Evolutionary conservation across 2,797 vertebrate genomes (phyloP), one percentile per base, ranked within the genome.

Genomic region (Poecilia wingei): DNA sequence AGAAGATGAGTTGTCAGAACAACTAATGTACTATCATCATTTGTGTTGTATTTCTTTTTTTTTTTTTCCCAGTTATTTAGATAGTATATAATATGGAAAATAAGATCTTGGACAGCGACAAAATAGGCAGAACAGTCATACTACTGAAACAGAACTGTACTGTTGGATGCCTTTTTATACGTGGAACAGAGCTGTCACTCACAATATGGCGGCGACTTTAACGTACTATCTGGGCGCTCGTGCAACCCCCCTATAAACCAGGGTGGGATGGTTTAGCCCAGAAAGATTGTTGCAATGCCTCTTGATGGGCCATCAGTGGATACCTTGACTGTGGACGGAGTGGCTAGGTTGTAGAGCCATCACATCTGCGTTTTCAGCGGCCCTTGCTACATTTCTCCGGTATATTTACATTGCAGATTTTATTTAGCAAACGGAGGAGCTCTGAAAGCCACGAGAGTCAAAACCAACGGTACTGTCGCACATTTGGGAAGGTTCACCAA

Each of bases 271-370:
- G 95, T 92, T 91, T 83, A 33, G 28, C 16, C 94, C 94, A 76
- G 61, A 72, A 49, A 78, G 92, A 89, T 93, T 91, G 94, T 95
- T 95, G 93, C 95, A 91, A 85, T 81, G 92, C 92, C 78, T 88
- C 86, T 82, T 84, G 86, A 82, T 64, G 78, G 82, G 76, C 79
- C 80, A 88, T 72, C 82, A 88, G 74, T 80, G 83, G 84, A 85
- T 79, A 82, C 82, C 84, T 69, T 74, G 87, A 89, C 72, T 75
- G 90, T 89, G 73, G 79, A 80, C 85, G 86, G 89, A 82, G 87
- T 79, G 77, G 57, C 39, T 7, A 31, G 77, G 75, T 22, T 28
- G 8, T 28, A 0, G 7, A 13, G 22, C 4, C 14, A 20, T 45
- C n/a, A 45, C 41, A 70, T n/a, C 41, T 45, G 25, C 68, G 41